Evolutionary conservation across 2,888 invertebrate species (phyloP).

Genomic region (Lordiphosa fenestrarum): DNA sequence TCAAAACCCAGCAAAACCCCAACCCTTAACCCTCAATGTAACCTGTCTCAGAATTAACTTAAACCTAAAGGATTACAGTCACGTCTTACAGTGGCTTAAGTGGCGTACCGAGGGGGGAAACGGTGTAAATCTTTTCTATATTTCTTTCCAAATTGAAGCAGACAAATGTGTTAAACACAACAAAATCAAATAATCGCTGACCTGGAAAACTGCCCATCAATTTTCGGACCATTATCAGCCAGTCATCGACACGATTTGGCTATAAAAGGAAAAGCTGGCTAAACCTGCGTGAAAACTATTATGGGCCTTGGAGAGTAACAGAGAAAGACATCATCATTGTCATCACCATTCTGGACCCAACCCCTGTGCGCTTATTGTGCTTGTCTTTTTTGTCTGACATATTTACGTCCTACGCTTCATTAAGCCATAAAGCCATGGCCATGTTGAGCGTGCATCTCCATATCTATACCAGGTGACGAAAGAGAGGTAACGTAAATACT

Average conservation of each 20-base stretch:
- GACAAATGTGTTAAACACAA: constrained; percentile 18
- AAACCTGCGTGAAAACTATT: constrained; percentile 51
- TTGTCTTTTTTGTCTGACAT: constrained; percentile 29
- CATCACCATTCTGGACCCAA: constrained; percentile 14
- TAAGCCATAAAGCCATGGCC: constrained; percentile 56
- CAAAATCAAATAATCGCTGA: constrained; percentile 39
- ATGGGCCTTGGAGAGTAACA: constrained; percentile 14
- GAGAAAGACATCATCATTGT: constrained; percentile 16
- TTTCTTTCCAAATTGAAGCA: constrained; percentile 37
- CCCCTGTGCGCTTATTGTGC: constrained; percentile 20
- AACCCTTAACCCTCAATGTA: background rate
- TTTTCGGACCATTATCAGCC: constrained; percentile 29
- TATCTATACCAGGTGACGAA: constrained; percentile 1
- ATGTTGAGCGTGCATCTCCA: constrained; percentile 46
- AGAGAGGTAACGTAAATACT: constrained; percentile 2
- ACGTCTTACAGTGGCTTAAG: constrained; percentile 46
- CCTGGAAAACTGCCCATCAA: constrained; percentile 54
- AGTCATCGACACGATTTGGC: constrained; percentile 25
- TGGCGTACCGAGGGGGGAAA: constrained; percentile 2
- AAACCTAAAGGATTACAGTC: constrained; percentile 42
- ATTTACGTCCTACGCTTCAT: constrained; percentile 59
- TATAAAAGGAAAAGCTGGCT: constrained; percentile 24
- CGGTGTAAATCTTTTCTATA: constrained; percentile 18
- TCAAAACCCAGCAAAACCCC: background rate
- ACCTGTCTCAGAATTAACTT: no score